Percentiles rank a stretch among this genome's conserved stretches.
Conservation (phyloP, 2,113 vertebrate species). For the Oryzias curvinotus region DNA sequence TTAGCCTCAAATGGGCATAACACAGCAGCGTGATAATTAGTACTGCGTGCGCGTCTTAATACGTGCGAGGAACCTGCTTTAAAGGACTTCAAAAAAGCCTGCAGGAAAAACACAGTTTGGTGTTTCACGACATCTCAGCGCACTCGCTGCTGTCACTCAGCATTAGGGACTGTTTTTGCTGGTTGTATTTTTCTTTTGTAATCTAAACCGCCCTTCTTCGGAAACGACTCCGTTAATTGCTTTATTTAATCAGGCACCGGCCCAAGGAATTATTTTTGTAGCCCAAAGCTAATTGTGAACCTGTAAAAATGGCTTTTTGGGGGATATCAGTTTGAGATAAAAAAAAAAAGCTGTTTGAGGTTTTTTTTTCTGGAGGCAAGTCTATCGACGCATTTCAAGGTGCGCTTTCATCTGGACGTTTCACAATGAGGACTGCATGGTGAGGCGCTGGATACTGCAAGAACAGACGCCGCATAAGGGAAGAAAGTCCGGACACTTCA, state of each 20-base stretch:
- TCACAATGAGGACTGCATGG: constrained; percentile 34
- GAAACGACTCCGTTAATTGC: constrained; percentile 65
- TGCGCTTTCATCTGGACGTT: constrained; percentile 46
- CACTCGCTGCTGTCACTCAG: constrained; percentile 67
- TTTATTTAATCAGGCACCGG: constrained; percentile 65
- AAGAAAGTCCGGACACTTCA: constrained; percentile 1
- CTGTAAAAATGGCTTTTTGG: constrained; percentile 52
- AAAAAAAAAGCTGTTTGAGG: constrained; percentile 5
- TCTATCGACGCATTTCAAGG: constrained; percentile 43
- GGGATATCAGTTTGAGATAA: constrained; percentile 63
- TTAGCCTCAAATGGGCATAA: constrained; percentile 67
- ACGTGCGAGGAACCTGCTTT: constrained; percentile 53
- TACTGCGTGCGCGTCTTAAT: constrained; percentile 40
- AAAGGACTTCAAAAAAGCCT: constrained; percentile 68
- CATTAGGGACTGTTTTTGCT: constrained; percentile 63
- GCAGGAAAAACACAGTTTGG: constrained; percentile 54
- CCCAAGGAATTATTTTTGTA: constrained; percentile 59
- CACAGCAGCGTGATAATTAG: constrained; percentile 67
- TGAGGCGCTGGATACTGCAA: constrained; percentile 22
- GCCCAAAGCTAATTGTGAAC: constrained; percentile 58
- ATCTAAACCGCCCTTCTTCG: constrained; percentile 63
- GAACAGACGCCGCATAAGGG: constrained; percentile 20
- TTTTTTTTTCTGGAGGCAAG: constrained; percentile 50
- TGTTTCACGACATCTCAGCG: constrained; percentile 53
- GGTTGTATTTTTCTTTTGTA: constrained; percentile 69